Evolutionary conservation across 2,797 vertebrate species (phyloP), one percentile per base, ranked within the genome.

Genomic region (Hippoglossus hippoglossus): DNA sequence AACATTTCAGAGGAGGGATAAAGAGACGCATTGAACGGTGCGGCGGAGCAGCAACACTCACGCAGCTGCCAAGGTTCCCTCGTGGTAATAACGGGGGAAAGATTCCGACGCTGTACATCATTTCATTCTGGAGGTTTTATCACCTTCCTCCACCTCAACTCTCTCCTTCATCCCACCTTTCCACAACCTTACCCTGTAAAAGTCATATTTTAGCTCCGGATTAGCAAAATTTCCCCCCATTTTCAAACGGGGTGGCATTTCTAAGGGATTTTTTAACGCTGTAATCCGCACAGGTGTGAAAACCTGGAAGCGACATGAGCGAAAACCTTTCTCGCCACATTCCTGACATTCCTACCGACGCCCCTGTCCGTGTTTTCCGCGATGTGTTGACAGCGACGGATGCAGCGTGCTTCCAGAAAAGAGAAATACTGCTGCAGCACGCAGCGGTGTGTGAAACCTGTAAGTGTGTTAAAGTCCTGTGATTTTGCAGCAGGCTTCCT

Each of bases 1-100:
- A 87, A 79, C 80, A 80, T 76, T 77, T 75, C 28, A 65, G 34
- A 52, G 12, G 41, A 13, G 8, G 3, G 26, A 46, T 25, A 64
- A 41, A 71, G 34, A 71, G 44, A 26, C 25, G 60, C 41, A 58
- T 41, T 73, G 67, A 71, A 60, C n/a, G 15, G 31, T 6, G 52
- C 3, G 15, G 28, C 22, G n/a, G 34, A 53, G 15, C 15, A 34
- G 50, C 49, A 36, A 53, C 72, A 63, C 34, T 39, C 44, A 26
- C 21, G 19, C 52, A 67, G 60, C 79, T 78, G 74, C 55, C 64
- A 50, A 61, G 22, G 65, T 41, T 24, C 10, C 24, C 22, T 10
- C 10, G 3, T 3, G 63, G 53, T 71, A 28, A 65, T 41, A 52
- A 0, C 4, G 31, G 36, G 2, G 47, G n/a, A 71, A 46, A n/a